Conservation (phyloP, 2,888 invertebrate genomes). For the Eurytoma adleriae region DNA sequence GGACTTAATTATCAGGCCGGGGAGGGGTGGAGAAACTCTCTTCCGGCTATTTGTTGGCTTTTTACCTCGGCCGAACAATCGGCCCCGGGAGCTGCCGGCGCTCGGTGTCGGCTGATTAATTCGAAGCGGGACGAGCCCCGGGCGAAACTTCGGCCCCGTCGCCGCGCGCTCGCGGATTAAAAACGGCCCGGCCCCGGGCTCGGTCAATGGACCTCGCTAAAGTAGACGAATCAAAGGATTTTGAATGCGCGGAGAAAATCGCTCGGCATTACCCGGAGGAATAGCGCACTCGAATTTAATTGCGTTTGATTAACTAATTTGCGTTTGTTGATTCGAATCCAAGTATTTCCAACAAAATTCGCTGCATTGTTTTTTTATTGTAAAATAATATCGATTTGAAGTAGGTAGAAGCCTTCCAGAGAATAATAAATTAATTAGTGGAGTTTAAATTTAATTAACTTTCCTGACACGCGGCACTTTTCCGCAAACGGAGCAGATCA, state of each 20-base stretch:
- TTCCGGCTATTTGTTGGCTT: constrained; percentile 74
- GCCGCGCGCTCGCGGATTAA: constrained; percentile 1
- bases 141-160: constrained; percentile 42
- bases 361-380: too few species aligned
- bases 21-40: constrained; percentile 63
- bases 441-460: constrained; percentile 29
- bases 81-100: constrained; percentile 68
- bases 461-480: constrained; percentile 1
- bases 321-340: too few species aligned
- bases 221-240: too few species aligned
- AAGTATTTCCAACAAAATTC: too few species aligned
- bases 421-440: too few species aligned
- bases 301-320: too few species aligned
- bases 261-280: too few species aligned
- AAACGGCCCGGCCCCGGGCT: constrained; percentile 5
- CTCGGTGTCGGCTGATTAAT: constrained; percentile 62
- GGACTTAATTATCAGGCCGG: constrained; percentile 75
- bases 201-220: too few species aligned
- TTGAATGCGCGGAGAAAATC: too few species aligned
- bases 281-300: too few species aligned
- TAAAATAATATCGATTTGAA: too few species aligned
- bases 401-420: too few species aligned
- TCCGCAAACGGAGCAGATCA: not conserved
- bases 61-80: constrained; percentile 62
- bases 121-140: constrained; percentile 41